These are phyloP conservation scores for Drosophila pseudotalamancana DNA, from an alignment of 2,888 invertebrate genomes.

Conservation along the genomic window DNA sequence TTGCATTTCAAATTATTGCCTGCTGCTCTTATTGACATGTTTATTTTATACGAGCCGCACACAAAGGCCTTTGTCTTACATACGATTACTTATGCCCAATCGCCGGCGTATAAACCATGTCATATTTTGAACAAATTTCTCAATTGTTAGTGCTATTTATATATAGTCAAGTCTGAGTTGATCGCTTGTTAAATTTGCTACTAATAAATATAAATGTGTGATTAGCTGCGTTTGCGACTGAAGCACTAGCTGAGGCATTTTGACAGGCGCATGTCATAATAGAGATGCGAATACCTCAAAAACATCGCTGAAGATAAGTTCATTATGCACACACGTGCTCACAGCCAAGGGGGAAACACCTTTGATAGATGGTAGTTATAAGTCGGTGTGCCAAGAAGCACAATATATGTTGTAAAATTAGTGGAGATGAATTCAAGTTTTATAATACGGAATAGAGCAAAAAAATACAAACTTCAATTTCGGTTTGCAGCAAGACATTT, in stretches of 20 bases:
- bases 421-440: slow-evolving; percentile 5
- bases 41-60: slow-evolving; percentile 55
- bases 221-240: slow-evolving; percentile 29
- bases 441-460: neutral
- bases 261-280: slow-evolving; percentile 62
- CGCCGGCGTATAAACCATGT: slow-evolving; percentile 28
- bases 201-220: slow-evolving; percentile 58
- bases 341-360: slow-evolving; percentile 17
- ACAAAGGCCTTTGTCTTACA: slow-evolving; percentile 68
- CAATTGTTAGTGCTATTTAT: slow-evolving; percentile 62
- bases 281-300: slow-evolving; percentile 13
- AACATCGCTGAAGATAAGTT: slow-evolving; percentile 17
- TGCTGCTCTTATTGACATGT: slow-evolving; percentile 72
- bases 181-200: slow-evolving; percentile 63
- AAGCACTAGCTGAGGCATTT: slow-evolving; percentile 17
- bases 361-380: slow-evolving; percentile 10
- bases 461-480: neutral
- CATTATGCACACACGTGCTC: slow-evolving; percentile 45
- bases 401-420: slow-evolving; percentile 11
- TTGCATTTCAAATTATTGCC: slow-evolving; percentile 77
- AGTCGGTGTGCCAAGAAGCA: slow-evolving; percentile 48
- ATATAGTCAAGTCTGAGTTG: slow-evolving; percentile 21
- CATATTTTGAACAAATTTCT: slow-evolving; percentile 61
- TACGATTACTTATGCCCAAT: slow-evolving; percentile 29
- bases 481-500: neutral